phyloP scores from a whole-genome alignment of 1,140 invertebrate genomes.

The Drosophila neocordata region DNA sequence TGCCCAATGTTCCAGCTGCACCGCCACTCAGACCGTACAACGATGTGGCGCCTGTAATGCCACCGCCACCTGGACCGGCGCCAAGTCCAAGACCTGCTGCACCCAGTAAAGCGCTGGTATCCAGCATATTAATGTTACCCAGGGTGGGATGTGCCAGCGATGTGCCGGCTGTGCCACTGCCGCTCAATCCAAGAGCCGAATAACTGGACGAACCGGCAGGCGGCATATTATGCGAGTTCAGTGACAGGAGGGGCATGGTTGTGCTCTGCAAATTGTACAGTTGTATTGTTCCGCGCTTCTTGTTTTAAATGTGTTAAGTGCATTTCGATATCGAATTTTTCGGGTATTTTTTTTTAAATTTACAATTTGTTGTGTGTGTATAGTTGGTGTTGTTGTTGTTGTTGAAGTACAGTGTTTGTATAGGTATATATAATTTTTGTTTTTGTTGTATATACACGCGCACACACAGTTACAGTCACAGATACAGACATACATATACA shows the following conservation, averaged over 20 bases:
- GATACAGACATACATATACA: conserved; percentile 56
- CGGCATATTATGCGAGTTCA: conserved; percentile 84
- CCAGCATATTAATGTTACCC: conserved; percentile 71
- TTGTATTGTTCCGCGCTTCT: conserved; percentile 83
- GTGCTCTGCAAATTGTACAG: conserved; percentile 85
- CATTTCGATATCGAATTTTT: conserved; percentile 42
- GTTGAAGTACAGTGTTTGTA: conserved; percentile 29
- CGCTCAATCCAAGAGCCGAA: conserved; percentile 73
- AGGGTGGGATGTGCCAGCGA: conserved; percentile 78
- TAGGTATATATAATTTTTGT: conserved; percentile 37
- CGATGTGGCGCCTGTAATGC: conserved; percentile 70
- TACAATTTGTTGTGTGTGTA: conserved; percentile 42
- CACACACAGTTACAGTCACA: conserved; percentile 44
- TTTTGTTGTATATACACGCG: conserved; percentile 34
- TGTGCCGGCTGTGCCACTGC: conserved; percentile 56
- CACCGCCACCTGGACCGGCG: conserved; percentile 50
- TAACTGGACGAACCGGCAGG: conserved; percentile 79
- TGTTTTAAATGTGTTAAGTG: conserved; percentile 46
- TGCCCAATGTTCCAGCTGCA: conserved; percentile 56
- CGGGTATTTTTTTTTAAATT: conserved; percentile 41
- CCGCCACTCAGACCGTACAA: conserved; percentile 63
- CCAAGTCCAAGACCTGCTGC: conserved; percentile 48
- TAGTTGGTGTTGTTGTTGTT: conserved; percentile 32
- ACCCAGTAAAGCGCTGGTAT: conserved; percentile 66
- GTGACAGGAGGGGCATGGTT: conserved; percentile 86